A percentile compares a stretch with the other conserved stretches of the same genome.
Evolutionary conservation across 2,113 vertebrate species (phyloP).

Genomic region (Herpetotheres cachinnans): DNA sequence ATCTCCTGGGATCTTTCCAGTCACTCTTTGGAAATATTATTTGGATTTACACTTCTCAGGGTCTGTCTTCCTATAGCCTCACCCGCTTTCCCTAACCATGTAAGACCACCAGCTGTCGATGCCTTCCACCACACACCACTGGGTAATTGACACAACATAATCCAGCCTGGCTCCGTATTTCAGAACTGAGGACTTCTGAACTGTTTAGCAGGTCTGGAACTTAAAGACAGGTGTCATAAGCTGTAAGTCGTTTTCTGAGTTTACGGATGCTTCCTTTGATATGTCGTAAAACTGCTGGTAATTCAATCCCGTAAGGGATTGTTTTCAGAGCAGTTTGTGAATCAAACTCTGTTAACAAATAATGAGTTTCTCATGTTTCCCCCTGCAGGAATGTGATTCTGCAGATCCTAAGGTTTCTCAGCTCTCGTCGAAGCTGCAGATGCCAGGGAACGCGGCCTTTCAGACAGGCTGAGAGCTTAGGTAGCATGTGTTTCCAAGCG

Average conservation of each 20-base stretch:
- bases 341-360: not conserved
- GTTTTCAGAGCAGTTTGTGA: not conserved
- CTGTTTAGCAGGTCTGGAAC: not conserved
- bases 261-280: not conserved
- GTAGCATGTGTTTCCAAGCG: not conserved
- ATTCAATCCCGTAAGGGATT: not conserved
- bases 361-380: not conserved
- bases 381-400: not conserved
- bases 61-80: not conserved
- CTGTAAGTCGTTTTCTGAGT: not conserved
- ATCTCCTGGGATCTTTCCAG: not conserved
- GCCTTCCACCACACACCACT: fast-evolving
- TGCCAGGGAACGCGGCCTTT: not conserved
- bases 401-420: not conserved
- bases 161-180: not conserved
- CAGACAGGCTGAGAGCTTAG: fast-evolving
- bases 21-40: not conserved
- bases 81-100: not conserved
- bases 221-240: not conserved
- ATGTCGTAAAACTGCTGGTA: not conserved
- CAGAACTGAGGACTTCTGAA: not conserved
- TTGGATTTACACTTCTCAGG: not conserved
- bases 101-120: not conserved
- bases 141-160: not conserved
- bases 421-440: not conserved